Conservation (phyloP, 2,797 vertebrate species). For the Spea hammondii region DNA sequence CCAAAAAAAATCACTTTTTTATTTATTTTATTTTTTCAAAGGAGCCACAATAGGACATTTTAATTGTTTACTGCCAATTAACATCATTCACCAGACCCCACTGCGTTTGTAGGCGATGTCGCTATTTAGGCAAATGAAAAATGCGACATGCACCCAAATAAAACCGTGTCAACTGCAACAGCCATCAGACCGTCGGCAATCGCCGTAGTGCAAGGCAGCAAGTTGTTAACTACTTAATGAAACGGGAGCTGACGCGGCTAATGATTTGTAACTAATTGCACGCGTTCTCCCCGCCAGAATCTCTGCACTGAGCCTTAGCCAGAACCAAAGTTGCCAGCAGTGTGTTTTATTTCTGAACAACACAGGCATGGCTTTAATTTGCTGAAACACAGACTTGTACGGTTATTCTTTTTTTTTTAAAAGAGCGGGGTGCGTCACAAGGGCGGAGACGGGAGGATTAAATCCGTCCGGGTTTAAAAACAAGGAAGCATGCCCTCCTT, state of each 20-base stretch:
- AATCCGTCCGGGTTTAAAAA: constrained; percentile 37
- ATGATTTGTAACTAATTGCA: constrained; percentile 29
- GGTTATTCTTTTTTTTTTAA: neutral
- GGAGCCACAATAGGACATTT: too few relatives aligned
- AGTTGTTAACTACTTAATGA: neutral
- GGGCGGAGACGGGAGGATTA: constrained; percentile 14
- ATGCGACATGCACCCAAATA: too few relatives aligned
- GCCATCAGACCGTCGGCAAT: too few relatives aligned
- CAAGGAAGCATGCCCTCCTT: neutral
- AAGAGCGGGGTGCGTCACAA: neutral
- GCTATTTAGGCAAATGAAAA: too few relatives aligned
- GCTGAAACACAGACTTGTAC: constrained; percentile 3
- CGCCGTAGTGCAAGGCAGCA: constrained; percentile 11
- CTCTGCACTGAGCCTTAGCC: neutral
- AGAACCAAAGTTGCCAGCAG: neutral
- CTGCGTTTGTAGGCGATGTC: too few relatives aligned
- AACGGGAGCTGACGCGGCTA: constrained; percentile 19
- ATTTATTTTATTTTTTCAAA: too few relatives aligned
- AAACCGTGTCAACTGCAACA: too few relatives aligned
- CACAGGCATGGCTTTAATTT: neutral
- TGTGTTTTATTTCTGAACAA: neutral
- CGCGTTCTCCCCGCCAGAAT: neutral
- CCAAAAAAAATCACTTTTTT: too few relatives aligned
- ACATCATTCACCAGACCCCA: too few relatives aligned
- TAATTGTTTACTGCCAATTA: too few relatives aligned